Evolutionary conservation across 2,113 vertebrate species (phyloP), one percentile per base, ranked within the genome.

Genomic region (Syngnathus floridae): DNA sequence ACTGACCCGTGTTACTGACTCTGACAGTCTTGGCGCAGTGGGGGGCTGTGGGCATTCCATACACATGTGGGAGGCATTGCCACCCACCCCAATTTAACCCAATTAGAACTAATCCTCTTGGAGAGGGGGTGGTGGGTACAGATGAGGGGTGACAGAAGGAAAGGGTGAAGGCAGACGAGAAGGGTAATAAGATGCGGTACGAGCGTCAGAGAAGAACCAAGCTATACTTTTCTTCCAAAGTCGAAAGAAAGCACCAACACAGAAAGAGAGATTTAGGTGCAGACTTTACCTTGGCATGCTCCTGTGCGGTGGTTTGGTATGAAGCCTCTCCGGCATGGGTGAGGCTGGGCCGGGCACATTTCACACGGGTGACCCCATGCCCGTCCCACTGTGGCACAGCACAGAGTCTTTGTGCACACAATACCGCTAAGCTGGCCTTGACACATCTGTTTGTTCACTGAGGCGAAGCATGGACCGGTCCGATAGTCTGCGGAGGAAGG

Each of bases 351-450:
- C 0, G 96, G 97, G 67, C 97, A 99, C 93, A 99, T 97, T 73
- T 99, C 97, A 31, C 97, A 99, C 35, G 97, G 97, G 80, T 99
- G 97, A 79, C 97, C 97, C 97, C 97, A 98, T 0, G 97, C 96
- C 74, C 97, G 89, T 54, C 97, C 96, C 1, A 99, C 95, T 0
- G 97, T 99, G 40, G 97, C 97, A 51, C 97, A 99, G 89, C 97
- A 99, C 65, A 99, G 88, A 0, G 94, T 95, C 86, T 99, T 99
- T 10, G 97, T 99, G 90, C 97, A 99, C 63, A 99, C 96, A 13
- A 99, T 99, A 55, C 97, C 96, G 0, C 93, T 95, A 79, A 99
- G 90, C 87, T 99, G 96, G 31, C 96, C 96, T 74, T 99, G 97
- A 88, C 97, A 99, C 97, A 99, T 99, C 92, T 99, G 96, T 88